These are phyloP conservation scores for Orthosia gothica DNA, from an alignment of 2,888 invertebrate genomes.

Conservation along the genomic window DNA sequence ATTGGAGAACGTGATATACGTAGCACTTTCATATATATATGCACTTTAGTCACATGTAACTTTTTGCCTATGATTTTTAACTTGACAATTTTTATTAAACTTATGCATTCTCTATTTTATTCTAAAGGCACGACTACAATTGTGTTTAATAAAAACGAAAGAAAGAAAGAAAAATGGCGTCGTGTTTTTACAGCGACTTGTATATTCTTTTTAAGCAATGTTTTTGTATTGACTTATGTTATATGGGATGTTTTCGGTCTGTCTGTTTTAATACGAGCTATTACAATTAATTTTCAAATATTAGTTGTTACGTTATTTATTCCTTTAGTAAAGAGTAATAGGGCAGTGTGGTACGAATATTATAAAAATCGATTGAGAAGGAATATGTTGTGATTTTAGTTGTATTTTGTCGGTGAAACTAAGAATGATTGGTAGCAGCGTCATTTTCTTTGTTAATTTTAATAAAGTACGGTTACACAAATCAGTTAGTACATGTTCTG, in stretches of 20 bases:
- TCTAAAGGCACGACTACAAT: not conserved
- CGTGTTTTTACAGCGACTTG: not conserved
- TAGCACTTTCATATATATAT: not conserved
- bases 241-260: constrained; percentile 31
- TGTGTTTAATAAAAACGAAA: not conserved
- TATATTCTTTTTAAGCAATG: constrained; percentile 34
- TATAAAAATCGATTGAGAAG: constrained; percentile 14
- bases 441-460: too few species aligned
- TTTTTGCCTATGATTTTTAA: constrained; percentile 33
- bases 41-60: not conserved
- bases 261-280: not conserved
- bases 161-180: constrained; percentile 26
- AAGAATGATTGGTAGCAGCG: too few species aligned
- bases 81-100: constrained; percentile 28
- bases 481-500: too few species aligned
- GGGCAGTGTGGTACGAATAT: constrained; percentile 29
- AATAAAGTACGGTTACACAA: too few species aligned
- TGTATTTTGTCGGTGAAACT: not conserved
- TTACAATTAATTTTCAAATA: constrained; percentile 22
- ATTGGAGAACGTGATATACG: not conserved
- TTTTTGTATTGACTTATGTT: constrained; percentile 18
- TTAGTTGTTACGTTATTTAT: constrained; percentile 26
- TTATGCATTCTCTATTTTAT: constrained; percentile 11
- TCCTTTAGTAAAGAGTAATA: constrained; percentile 33
- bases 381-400: constrained; percentile 8